Base-by-base conservation (phyloP, 1,140 invertebrate species). In the Pseudomyrmex pallidus region DNA sequence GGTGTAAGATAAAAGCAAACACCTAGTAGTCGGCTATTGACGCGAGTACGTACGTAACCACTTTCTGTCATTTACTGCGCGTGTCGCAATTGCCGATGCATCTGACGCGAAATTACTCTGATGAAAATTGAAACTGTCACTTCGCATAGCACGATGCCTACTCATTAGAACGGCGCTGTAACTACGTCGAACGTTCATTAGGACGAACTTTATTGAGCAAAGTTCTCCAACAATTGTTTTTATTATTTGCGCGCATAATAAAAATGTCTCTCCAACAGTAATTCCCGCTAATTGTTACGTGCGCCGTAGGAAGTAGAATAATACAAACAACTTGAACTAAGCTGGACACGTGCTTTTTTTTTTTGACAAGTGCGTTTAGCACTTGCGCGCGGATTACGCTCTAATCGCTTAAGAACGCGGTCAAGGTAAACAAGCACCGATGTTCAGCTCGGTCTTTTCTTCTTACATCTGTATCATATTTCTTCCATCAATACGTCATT, bases 321-420 rank as follows among this genome's bases (percentile, higher is more conserved):
- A 35, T 35, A 35, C 35, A 35, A 35, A 35, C 5, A 35, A 35
- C 35, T 35, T 5, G 35, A 35, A 35, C 5, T 35, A 35, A 35
- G 35, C 35, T 35, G 35, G 35, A 35, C 35, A 35, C 5, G 35
- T 7, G 35, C 35, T 35, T 7, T 35, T 35, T 35, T 35, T 35
- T 35, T 35, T 35, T 35, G 35, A 35, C 35, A 35, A 35, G 35
- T 5, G 5, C 52, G 22, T 50, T 59, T 57, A 56, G 61, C 57
- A 83, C 52, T 74, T 22, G 13, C 56, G 8, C 54, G 73, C 44
- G 54, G 77, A 83, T 83, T 76, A 83, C 68, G 74, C 25, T 35
- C 35, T 83, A 83, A 83, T 67, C 63, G 77, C n/a, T 48, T 61
- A 52, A 83, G 64, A 17, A 44, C 8, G 70, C 48, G 78, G 78